Conservation (phyloP, 2,113 vertebrate genomes). For the Paracanthobrama guichenoti region DNA sequence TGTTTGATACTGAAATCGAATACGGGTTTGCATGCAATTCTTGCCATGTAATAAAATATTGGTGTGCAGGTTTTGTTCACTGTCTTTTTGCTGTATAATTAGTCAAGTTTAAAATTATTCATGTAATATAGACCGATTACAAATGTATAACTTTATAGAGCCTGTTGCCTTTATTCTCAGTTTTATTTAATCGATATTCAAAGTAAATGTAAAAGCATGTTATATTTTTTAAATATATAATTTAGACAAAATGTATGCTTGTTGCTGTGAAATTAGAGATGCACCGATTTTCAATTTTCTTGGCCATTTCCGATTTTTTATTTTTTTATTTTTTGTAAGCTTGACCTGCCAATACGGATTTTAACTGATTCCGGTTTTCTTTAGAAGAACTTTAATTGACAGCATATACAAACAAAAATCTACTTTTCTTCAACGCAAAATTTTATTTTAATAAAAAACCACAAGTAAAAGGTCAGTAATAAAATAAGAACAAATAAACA, state of each 20-base stretch:
- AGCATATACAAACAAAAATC: no score
- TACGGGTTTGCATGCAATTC: not conserved
- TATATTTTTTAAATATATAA: not conserved
- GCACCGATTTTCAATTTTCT: no score
- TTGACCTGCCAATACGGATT: no score
- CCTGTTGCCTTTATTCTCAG: not conserved
- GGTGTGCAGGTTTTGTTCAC: not conserved
- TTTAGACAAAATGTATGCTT: not conserved
- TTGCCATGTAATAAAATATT: not conserved
- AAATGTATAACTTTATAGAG: not conserved
- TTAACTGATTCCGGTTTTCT: no score
- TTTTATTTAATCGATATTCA: not conserved
- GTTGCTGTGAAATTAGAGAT: no score
- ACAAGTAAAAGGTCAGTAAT: no score
- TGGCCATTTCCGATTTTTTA: no score
- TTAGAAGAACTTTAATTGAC: no score
- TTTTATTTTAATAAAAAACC: no score
- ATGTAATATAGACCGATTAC: not conserved
- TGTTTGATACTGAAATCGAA: constrained; percentile 7
- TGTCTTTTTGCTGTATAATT: not conserved
- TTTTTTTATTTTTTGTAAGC: no score
- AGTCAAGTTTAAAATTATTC: not conserved
- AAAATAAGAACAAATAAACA: no score
- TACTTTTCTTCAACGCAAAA: no score
- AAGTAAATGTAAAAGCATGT: not conserved